phyloP scores from a whole-genome alignment of 2,888 invertebrate species.

The Protonemura montana region DNA sequence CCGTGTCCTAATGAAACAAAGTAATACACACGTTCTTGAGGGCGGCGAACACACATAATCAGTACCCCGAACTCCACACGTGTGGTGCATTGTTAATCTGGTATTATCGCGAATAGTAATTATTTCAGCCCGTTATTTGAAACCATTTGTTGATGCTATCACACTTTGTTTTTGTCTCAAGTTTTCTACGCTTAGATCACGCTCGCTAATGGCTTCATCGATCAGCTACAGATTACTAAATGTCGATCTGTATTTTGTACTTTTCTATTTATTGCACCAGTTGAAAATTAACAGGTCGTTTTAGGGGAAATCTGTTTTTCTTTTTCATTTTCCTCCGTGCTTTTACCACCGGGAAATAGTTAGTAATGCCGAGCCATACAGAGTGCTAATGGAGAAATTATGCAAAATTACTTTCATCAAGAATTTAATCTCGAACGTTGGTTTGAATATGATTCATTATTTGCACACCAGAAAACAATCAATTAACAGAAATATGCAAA shows the following conservation, averaged over 20 bases:
- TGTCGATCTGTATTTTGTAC: not conserved
- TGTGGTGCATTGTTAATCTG: not conserved
- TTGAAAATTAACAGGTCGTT: not conserved
- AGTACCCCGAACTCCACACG: not conserved
- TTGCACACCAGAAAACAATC: not conserved
- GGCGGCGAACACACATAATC: too few relatives aligned
- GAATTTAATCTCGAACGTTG: not conserved
- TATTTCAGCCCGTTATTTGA: not conserved
- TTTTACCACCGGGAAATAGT: not conserved
- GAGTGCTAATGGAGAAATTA: constrained; percentile 47
- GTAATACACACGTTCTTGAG: too few relatives aligned
- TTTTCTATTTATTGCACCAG: not conserved
- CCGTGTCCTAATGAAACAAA: too few relatives aligned
- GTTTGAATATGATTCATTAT: not conserved
- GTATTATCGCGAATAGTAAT: not conserved
- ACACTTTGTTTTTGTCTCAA: not conserved
- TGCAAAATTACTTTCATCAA: constrained; percentile 21
- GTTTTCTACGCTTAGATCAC: not conserved
- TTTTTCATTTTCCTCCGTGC: not conserved
- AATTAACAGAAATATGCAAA: not conserved
- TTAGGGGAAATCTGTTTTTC: not conserved
- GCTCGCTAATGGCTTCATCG: not conserved
- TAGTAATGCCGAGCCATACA: not conserved
- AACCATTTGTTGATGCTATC: not conserved
- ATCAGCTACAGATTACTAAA: not conserved